These are phyloP conservation scores for Micrastur ruficollis DNA, from an alignment of 2,797 vertebrate genomes.

Conservation along the genomic window DNA sequence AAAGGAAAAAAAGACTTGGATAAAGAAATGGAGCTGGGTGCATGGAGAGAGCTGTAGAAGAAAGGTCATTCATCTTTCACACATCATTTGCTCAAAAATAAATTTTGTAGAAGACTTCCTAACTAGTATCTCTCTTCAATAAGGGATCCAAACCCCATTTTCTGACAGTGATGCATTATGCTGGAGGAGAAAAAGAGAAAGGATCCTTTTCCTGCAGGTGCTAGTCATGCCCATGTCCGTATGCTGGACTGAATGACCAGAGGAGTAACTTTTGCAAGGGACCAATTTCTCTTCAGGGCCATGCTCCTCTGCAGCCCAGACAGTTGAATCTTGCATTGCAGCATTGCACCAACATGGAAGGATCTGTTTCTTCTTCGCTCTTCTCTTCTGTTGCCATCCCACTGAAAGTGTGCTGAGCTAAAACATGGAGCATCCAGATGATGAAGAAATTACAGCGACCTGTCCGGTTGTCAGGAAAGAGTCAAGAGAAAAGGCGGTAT, in stretches of 20 bases:
- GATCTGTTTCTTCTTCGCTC: neutral
- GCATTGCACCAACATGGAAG: too few relatives aligned
- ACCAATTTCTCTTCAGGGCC: neutral
- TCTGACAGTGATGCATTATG: neutral
- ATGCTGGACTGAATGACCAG: neutral
- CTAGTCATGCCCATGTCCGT: neutral
- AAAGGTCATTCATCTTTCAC: neutral
- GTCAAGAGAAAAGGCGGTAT: neutral
- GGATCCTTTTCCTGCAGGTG: neutral
- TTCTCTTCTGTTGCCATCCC: neutral
- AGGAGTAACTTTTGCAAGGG: neutral
- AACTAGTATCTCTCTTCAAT: neutral
- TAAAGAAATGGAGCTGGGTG: neutral
- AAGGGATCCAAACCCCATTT: neutral
- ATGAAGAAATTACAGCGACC: fast-evolving
- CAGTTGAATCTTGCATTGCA: neutral
- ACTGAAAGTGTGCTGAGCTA: neutral
- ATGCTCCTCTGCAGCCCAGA: neutral
- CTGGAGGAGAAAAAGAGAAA: neutral
- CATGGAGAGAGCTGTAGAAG: neutral
- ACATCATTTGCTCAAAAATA: neutral
- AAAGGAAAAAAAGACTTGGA: neutral
- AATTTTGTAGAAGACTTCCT: neutral
- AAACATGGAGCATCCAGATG: neutral
- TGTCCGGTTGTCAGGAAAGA: fast-evolving